Evolutionary conservation across 2,113 vertebrate genomes (phyloP).

Genomic region (Austrofundulus limnaeus): DNA sequence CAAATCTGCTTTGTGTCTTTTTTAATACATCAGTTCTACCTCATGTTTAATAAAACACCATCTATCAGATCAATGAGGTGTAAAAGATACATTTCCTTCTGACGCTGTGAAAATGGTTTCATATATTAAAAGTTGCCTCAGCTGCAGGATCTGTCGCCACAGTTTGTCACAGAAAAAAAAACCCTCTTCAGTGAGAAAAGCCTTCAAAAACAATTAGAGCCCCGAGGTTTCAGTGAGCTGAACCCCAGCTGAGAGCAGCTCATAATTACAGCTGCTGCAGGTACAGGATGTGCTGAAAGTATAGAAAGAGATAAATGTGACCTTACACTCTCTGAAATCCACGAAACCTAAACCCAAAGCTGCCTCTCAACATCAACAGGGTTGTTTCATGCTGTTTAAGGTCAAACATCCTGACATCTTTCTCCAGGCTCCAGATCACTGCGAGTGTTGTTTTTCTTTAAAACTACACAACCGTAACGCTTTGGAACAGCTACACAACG

Average conservation of each 20-base stretch:
- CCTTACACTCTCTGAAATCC: conserved; percentile 8
- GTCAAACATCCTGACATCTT: too few species aligned
- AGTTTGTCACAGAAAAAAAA: too few species aligned
- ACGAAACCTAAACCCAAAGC: conserved; percentile 13
- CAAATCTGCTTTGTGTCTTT: background rate
- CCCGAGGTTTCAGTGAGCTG: background rate
- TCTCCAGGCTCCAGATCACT: too few species aligned
- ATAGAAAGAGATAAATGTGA: conserved; percentile 14
- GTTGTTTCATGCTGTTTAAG: background rate
- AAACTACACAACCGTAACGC: too few species aligned
- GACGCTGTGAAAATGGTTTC: conserved; percentile 8
- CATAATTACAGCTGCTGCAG: conserved; percentile 5
- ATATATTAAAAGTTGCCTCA: conserved; percentile 2
- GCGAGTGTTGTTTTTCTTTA: too few species aligned
- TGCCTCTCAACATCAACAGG: background rate
- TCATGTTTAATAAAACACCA: conserved; percentile 5
- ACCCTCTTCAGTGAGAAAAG: conserved; percentile 5
- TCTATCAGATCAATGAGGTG: conserved; percentile 20
- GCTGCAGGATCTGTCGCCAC: conserved; percentile 8
- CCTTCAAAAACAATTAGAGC: conserved; percentile 15
- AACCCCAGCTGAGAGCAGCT: background rate
- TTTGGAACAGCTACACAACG: too few species aligned
- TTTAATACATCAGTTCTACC: background rate
- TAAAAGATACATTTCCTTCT: background rate
- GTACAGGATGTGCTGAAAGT: conserved; percentile 3